These are phyloP conservation scores for Drosophila pegasa DNA, from an alignment of 2,888 invertebrate species.

Conservation along the genomic window DNA sequence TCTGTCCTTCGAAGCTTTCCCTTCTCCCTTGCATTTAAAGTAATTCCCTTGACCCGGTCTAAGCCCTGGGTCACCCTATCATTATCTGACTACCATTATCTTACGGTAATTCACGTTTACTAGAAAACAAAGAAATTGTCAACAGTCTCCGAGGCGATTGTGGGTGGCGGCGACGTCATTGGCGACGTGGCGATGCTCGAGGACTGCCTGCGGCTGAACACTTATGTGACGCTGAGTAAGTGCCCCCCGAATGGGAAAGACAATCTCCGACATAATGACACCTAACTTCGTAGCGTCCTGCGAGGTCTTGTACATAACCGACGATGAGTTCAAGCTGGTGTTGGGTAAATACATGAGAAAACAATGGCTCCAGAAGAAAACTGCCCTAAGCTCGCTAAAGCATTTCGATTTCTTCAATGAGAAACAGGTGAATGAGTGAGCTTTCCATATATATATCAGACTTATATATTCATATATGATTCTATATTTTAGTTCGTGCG, in stretches of 20 bases:
- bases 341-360: constrained; percentile 75
- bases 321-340: constrained; percentile 86
- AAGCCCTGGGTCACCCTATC: neutral
- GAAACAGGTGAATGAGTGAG: constrained; percentile 75
- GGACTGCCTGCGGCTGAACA: constrained; percentile 52
- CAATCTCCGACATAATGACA: neutral
- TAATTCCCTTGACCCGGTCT: neutral
- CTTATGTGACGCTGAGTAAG: constrained; percentile 61
- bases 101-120: neutral
- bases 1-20: neutral
- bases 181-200: constrained; percentile 82
- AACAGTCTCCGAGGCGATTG: constrained; percentile 64
- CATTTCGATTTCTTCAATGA: constrained; percentile 79
- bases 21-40: neutral
- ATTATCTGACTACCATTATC: neutral
- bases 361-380: constrained; percentile 80
- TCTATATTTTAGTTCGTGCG: constrained; percentile 48
- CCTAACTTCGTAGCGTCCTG: constrained; percentile 79
- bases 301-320: constrained; percentile 88
- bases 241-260: neutral
- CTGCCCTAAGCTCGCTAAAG: constrained; percentile 73
- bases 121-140: constrained; percentile 25
- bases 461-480: neutral
- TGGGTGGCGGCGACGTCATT: constrained; percentile 79
- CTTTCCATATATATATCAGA: too few relatives aligned